Conservation (phyloP, 2,797 vertebrate species). For the Dallia pectoralis region DNA sequence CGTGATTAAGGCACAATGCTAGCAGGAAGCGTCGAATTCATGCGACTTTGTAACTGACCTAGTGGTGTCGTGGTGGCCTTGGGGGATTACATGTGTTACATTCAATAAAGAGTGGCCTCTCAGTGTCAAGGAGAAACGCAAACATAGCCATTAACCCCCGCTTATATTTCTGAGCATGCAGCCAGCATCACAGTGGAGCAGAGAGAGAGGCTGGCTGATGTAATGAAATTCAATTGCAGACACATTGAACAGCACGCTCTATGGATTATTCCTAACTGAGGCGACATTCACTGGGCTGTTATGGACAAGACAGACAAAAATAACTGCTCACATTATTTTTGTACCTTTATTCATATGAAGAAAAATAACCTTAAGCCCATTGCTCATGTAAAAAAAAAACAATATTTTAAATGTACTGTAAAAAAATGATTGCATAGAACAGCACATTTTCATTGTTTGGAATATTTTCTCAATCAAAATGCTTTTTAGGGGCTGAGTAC, state of each 20-base stretch:
- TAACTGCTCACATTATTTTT: not conserved
- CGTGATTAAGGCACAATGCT: slow-evolving; percentile 78
- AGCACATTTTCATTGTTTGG: not conserved
- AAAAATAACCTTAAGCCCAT: not conserved
- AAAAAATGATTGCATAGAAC: not conserved
- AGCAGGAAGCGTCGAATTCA: slow-evolving; percentile 77
- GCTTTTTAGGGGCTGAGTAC: too few relatives aligned
- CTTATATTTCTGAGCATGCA: slow-evolving; percentile 63
- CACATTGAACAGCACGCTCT: slow-evolving; percentile 11
- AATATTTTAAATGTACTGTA: not conserved
- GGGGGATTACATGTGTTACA: slow-evolving; percentile 79
- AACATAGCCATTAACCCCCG: slow-evolving; percentile 76
- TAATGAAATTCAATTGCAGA: slow-evolving; percentile 23
- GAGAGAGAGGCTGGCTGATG: slow-evolving; percentile 23
- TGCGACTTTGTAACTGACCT: slow-evolving; percentile 80
- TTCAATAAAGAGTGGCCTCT: slow-evolving; percentile 80
- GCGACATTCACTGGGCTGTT: not conserved
- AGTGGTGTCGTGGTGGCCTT: slow-evolving; percentile 71
- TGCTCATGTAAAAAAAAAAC: not conserved
- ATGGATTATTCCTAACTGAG: not conserved
- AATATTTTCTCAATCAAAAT: not conserved
- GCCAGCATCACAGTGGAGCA: slow-evolving; percentile 48
- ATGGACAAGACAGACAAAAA: not conserved
- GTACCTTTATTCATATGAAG: not conserved
- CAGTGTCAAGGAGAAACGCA: slow-evolving; percentile 78